These are phyloP conservation scores for Eumeta japonica DNA, from an alignment of 1,140 invertebrate genomes.

Conservation along the genomic window DNA sequence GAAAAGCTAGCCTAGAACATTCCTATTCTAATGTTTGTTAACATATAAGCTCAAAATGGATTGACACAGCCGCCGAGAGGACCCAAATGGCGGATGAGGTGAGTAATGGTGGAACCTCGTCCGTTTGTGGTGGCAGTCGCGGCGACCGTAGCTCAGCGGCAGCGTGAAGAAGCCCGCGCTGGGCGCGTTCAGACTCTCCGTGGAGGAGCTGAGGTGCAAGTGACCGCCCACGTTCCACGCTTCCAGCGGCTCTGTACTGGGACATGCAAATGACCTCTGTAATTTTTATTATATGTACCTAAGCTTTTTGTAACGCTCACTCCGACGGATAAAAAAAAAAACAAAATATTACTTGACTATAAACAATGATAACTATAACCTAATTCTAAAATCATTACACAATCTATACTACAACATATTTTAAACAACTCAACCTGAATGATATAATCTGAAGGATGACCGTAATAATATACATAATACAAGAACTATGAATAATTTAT, in stretches of 20 bases:
- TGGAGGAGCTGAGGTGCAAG: slow-evolving; percentile 32
- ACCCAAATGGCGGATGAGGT: not conserved
- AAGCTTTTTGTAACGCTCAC: not conserved
- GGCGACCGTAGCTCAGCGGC: slow-evolving; percentile 62
- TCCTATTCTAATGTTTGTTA: too few relatives aligned
- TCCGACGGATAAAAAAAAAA: not conserved
- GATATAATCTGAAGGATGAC: too few relatives aligned
- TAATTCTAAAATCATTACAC: not conserved
- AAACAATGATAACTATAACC: not conserved
- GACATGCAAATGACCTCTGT: too few relatives aligned
- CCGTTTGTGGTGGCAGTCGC: slow-evolving; percentile 63
- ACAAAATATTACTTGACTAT: not conserved
- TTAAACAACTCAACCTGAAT: too few relatives aligned
- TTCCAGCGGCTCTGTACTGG: slow-evolving; percentile 27
- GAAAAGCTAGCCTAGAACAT: too few relatives aligned
- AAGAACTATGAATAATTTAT: too few relatives aligned
- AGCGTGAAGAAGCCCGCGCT: slow-evolving; percentile 58
- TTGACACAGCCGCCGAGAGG: not conserved
- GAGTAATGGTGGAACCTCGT: slow-evolving; percentile 51
- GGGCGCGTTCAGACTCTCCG: slow-evolving; percentile 49
- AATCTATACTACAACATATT: too few relatives aligned
- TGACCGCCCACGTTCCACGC: slow-evolving; percentile 23
- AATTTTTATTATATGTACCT: slow-evolving; percentile 3
- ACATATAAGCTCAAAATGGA: not conserved
- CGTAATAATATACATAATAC: too few relatives aligned